phyloP scores from a whole-genome alignment of 2,113 vertebrate genomes.

The Ammodytes marinus region DNA sequence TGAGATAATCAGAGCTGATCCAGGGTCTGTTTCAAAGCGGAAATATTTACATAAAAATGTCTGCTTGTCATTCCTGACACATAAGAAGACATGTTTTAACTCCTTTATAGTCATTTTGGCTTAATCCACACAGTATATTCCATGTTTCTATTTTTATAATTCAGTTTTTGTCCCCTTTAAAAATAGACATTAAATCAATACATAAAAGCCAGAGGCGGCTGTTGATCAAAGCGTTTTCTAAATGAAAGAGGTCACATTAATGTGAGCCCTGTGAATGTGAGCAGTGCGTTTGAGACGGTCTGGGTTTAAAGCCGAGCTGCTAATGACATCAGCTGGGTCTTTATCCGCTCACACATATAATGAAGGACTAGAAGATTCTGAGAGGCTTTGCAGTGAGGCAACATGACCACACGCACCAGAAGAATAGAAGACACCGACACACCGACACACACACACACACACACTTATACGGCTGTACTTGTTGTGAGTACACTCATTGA shows the following conservation, averaged over 20 bases:
- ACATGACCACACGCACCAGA: slow-evolving; percentile 36
- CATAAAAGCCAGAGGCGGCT: neutral
- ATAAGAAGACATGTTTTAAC: neutral
- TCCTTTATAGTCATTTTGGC: neutral
- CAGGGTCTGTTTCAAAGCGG: slow-evolving; percentile 27
- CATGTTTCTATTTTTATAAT: neutral
- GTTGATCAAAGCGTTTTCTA: neutral
- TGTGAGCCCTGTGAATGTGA: slow-evolving; percentile 28
- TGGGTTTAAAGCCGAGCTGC: slow-evolving; percentile 33
- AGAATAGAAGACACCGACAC: slow-evolving; percentile 1
- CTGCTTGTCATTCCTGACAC: slow-evolving; percentile 9
- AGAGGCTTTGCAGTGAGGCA: slow-evolving; percentile 71
- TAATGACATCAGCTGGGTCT: slow-evolving; percentile 67
- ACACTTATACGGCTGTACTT: neutral
- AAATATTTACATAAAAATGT: slow-evolving; percentile 17
- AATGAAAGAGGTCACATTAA: neutral
- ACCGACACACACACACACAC: neutral
- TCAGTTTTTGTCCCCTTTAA: neutral
- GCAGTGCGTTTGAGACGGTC: neutral
- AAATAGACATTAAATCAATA: slow-evolving; percentile 9
- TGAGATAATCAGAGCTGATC: slow-evolving; percentile 30
- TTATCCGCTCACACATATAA: slow-evolving; percentile 67
- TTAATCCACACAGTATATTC: neutral
- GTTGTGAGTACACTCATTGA: no score
- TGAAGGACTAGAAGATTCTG: slow-evolving; percentile 60